Conservation (phyloP, 2,113 vertebrate species). For the Chroicocephalus ridibundus region DNA sequence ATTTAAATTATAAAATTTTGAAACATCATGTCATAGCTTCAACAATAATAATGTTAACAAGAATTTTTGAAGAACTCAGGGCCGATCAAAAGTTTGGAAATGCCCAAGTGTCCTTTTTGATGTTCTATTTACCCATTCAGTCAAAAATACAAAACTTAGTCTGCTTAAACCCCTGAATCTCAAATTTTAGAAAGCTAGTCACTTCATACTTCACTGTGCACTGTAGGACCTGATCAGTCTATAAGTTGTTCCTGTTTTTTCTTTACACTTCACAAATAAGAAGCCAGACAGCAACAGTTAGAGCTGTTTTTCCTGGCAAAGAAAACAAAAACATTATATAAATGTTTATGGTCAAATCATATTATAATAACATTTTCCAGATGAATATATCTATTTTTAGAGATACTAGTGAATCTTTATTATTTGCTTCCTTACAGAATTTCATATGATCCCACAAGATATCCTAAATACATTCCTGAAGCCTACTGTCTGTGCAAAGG, state of each 20-base stretch:
- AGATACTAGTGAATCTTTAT: neutral
- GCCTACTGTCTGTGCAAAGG: slow-evolving; percentile 94
- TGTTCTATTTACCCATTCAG: neutral
- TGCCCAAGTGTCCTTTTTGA: neutral
- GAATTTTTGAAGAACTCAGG: neutral
- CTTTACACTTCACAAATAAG: neutral
- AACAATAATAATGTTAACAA: neutral
- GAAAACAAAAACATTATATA: neutral
- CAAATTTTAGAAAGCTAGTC: neutral
- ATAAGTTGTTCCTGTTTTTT: neutral
- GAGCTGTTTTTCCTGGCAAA: neutral
- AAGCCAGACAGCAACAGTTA: neutral
- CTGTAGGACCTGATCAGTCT: neutral
- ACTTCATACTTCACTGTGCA: neutral
- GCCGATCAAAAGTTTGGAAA: neutral
- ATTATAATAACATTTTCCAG: neutral
- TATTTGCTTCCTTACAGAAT: slow-evolving; percentile 74
- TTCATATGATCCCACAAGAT: slow-evolving; percentile 83
- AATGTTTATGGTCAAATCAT: neutral
- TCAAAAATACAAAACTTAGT: neutral
- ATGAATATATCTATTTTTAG: neutral
- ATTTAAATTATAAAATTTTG: neutral
- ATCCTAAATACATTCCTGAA: slow-evolving; percentile 89
- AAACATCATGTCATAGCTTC: neutral
- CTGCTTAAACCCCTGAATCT: neutral